A percentile compares a stretch with the other conserved stretches of the same genome.
These are phyloP conservation scores for Homalodisca vitripennis DNA, from an alignment of 1,140 invertebrate genomes.

Conservation along the genomic window DNA sequence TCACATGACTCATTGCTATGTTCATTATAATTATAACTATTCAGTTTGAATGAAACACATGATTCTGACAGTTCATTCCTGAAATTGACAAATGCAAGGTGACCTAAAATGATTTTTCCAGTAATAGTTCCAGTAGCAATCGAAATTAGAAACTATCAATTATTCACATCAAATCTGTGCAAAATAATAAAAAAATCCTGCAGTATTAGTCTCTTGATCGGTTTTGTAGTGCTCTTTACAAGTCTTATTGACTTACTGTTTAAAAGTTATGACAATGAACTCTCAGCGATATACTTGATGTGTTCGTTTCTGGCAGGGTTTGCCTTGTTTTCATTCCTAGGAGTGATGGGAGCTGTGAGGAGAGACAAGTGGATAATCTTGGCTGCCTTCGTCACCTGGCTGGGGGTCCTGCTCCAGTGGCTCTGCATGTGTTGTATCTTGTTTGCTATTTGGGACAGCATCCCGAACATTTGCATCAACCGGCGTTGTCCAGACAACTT, in stretches of 20 bases:
- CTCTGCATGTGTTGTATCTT: neutral
- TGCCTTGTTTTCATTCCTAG: neutral
- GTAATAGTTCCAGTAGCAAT: neutral
- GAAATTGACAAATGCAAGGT: no score
- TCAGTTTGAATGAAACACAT: no score
- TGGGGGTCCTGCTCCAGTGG: neutral
- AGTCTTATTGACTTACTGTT: neutral
- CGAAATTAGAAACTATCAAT: neutral
- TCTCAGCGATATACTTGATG: neutral
- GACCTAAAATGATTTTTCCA: slow-evolving; percentile 18
- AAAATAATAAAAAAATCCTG: neutral
- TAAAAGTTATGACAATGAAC: neutral
- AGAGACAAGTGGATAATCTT: neutral
- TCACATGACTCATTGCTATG: no score
- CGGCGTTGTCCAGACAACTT: neutral
- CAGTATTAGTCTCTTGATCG: neutral
- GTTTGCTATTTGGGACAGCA: neutral
- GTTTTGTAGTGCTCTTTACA: neutral
- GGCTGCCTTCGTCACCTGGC: neutral
- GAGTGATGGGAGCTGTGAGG: neutral
- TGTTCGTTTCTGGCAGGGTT: neutral
- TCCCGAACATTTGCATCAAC: neutral
- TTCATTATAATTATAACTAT: no score
- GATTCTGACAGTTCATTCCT: no score
- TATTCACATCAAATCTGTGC: neutral